Percentiles rank a stretch among this genome's conserved stretches.
Evolutionary conservation across 2,113 vertebrate genomes (phyloP).

Genomic region (Rana temporaria): DNA sequence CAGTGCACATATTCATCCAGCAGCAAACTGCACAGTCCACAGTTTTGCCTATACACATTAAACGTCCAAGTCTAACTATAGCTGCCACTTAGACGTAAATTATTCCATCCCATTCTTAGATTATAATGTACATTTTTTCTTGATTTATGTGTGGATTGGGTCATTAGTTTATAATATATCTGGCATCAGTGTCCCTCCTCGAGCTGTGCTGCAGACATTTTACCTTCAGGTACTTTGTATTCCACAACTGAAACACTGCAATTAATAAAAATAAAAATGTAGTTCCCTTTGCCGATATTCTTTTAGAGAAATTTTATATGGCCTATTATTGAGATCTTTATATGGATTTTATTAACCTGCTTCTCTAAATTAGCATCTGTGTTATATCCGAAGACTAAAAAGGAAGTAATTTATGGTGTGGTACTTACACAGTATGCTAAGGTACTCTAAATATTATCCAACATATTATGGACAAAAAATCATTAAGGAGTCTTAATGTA

Average conservation of each 20-base stretch:
- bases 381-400: conserved; percentile 11
- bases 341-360: conserved; percentile 50
- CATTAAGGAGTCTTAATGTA: neutral
- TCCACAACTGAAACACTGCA: conserved; percentile 30
- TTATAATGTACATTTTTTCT: conserved; percentile 58
- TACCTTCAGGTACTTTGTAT: conserved; percentile 57
- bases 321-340: conserved; percentile 40
- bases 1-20: conserved; percentile 61
- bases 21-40: conserved; percentile 62
- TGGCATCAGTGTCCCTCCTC: conserved; percentile 45
- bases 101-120: conserved; percentile 54
- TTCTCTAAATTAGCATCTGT: conserved; percentile 15
- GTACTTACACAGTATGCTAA: neutral
- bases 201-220: conserved; percentile 43
- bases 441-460: neutral
- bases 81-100: conserved; percentile 50
- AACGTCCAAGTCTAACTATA: conserved; percentile 51
- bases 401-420: conserved; percentile 15
- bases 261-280: conserved; percentile 53
- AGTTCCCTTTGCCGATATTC: conserved; percentile 34
- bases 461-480: neutral
- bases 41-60: conserved; percentile 64
- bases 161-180: conserved; percentile 57
- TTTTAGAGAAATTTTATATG: conserved; percentile 36
- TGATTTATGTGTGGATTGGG: conserved; percentile 56